phyloP scores from a whole-genome alignment of 92 coral and sea anemone genomes.

The Paragorgia papillata region DNA sequence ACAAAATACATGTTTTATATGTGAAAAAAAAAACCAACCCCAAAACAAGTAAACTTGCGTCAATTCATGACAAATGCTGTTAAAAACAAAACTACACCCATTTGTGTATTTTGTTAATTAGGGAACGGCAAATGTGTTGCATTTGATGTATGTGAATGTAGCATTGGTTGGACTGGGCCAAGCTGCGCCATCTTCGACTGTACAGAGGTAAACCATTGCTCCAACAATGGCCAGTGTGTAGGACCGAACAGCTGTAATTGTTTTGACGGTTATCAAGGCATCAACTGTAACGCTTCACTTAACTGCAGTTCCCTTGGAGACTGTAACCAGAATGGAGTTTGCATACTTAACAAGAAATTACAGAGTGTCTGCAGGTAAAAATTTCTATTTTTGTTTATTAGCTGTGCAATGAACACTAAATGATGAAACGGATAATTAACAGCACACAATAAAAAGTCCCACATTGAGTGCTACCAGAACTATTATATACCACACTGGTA shows the following conservation, averaged over 20 bases:
- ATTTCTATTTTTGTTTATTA: not conserved
- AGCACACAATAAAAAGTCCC: too few species aligned
- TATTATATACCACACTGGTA: too few species aligned
- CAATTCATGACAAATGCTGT: too few species aligned
- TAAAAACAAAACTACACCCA: not conserved
- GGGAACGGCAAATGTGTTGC: conserved; percentile 66
- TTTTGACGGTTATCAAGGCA: conserved; percentile 66
- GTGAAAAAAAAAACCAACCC: too few species aligned
- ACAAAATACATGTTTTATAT: too few species aligned
- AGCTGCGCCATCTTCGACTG: conserved; percentile 67
- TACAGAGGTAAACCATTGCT: conserved; percentile 59
- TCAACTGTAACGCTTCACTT: conserved; percentile 44
- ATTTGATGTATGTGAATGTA: conserved; percentile 57
- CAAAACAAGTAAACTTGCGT: too few species aligned
- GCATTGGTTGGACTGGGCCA: conserved; percentile 65
- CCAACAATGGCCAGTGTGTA: conserved; percentile 62
- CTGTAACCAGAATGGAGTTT: conserved; percentile 63
- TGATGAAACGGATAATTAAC: too few species aligned
- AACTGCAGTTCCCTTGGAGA: conserved; percentile 56
- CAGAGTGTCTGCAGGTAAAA: conserved; percentile 58
- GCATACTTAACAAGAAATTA: conserved; percentile 36
- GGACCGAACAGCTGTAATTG: conserved; percentile 60
- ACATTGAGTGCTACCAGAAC: too few species aligned
- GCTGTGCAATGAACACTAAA: too few species aligned
- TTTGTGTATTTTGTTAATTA: not conserved